A percentile compares a stretch with the other conserved stretches of the same genome.
phyloP scores from a whole-genome alignment of 2,888 invertebrate species.

The Pammene aurita region DNA sequence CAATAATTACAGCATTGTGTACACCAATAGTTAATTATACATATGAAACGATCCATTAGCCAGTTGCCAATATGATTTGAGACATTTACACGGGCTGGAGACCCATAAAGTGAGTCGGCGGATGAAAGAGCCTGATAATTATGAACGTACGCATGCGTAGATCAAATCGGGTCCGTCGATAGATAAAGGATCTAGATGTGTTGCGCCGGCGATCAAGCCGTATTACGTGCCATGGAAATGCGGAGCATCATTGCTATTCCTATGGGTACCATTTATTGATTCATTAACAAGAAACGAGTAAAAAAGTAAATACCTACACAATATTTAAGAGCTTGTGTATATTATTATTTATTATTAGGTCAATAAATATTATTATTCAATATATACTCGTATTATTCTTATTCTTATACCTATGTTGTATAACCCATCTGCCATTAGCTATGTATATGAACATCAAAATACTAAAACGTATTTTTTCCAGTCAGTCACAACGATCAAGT shows the following conservation, averaged over 20 bases:
- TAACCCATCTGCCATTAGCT: too few relatives aligned
- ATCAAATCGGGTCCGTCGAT: slow-evolving; percentile 79
- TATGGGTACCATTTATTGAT: neutral
- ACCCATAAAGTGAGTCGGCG: slow-evolving; percentile 77
- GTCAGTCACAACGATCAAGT: too few relatives aligned
- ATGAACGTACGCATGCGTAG: slow-evolving; percentile 79
- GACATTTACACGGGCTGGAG: slow-evolving; percentile 74
- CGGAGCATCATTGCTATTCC: slow-evolving; percentile 9
- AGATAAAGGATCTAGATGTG: slow-evolving; percentile 78
- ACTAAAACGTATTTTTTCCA: too few relatives aligned
- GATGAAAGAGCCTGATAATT: slow-evolving; percentile 81
- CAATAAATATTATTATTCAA: too few relatives aligned
- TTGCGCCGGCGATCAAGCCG: slow-evolving; percentile 58
- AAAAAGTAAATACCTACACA: neutral
- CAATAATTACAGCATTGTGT: slow-evolving; percentile 48
- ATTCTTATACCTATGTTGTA: too few relatives aligned
- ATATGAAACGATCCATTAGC: slow-evolving; percentile 74
- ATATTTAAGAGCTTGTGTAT: too few relatives aligned
- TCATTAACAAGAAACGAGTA: neutral
- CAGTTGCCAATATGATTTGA: slow-evolving; percentile 76
- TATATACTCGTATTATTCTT: too few relatives aligned
- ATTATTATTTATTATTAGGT: too few relatives aligned
- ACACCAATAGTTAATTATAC: slow-evolving; percentile 68
- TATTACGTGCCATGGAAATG: slow-evolving; percentile 54
- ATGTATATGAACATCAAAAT: too few relatives aligned